These are phyloP conservation scores for Zaprionus vittiger DNA, from an alignment of 1,140 invertebrate species.

Conservation along the genomic window DNA sequence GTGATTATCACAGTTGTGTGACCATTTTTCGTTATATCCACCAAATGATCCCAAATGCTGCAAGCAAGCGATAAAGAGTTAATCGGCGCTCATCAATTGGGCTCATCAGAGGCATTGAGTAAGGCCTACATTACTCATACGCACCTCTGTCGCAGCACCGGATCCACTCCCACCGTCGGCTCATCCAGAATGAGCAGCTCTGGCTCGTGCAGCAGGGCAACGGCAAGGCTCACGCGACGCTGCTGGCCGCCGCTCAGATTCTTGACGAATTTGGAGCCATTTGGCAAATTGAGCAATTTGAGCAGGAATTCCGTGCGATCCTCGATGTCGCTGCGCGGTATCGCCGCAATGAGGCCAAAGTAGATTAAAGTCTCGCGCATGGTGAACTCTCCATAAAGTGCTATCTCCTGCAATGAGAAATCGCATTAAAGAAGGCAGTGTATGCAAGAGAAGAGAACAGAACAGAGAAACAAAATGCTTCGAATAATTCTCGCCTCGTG, in stretches of 20 bases:
- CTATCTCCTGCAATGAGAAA: conserved; percentile 90
- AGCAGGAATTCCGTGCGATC: conserved; percentile 92
- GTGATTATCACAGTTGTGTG: conserved; percentile 97
- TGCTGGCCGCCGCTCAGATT: conserved; percentile 96
- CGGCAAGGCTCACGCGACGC: conserved; percentile 93
- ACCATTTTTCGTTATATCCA: conserved; percentile 93
- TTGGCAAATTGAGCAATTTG: conserved; percentile 90
- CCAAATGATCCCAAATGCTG: conserved; percentile 97
- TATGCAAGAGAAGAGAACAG: background rate
- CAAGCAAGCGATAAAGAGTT: conserved; percentile 69
- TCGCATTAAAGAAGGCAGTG: conserved; percentile 8
- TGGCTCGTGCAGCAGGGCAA: conserved; percentile 94
- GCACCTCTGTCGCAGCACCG: conserved; percentile 94
- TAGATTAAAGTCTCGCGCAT: conserved; percentile 96
- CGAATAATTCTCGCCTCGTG: conserved; percentile 20
- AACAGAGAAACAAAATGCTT: conserved; percentile 1
- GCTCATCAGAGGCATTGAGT: background rate
- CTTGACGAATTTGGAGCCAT: conserved; percentile 90
- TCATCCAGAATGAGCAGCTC: conserved; percentile 97
- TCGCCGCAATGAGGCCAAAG: conserved; percentile 95
- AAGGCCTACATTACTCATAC: background rate
- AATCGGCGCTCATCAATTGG: conserved; percentile 19
- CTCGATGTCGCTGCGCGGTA: conserved; percentile 90
- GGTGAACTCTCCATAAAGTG: conserved; percentile 95
- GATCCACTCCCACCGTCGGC: conserved; percentile 97